A percentile compares a stretch with the other conserved stretches of the same genome.
These are phyloP conservation scores for Pristionchus fissidentatus DNA, from an alignment of 2,888 invertebrate genomes.

Conservation along the genomic window DNA sequence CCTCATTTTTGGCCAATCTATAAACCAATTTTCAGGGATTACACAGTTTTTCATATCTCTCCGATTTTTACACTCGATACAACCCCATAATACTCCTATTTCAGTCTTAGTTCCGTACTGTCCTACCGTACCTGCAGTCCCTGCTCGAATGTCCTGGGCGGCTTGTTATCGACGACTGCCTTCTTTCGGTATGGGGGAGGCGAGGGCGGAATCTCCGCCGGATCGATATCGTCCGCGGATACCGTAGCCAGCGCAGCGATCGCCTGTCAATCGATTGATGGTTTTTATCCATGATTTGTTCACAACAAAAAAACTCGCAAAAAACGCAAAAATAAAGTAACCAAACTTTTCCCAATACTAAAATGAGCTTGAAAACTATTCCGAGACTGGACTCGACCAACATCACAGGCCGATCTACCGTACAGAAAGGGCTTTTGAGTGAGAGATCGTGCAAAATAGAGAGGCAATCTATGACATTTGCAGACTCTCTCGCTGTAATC, in stretches of 20 bases:
- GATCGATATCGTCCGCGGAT: slow-evolving; percentile 64
- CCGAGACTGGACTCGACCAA: too few species aligned
- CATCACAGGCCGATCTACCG: too few species aligned
- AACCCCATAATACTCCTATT: not conserved
- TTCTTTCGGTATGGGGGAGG: slow-evolving; percentile 66
- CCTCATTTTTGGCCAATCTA: too few species aligned
- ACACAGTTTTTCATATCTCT: not conserved
- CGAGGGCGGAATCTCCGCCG: slow-evolving; percentile 67
- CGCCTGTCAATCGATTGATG: slow-evolving; percentile 50
- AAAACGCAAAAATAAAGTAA: not conserved
- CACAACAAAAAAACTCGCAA: not conserved
- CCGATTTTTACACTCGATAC: not conserved
- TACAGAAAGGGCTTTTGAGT: too few species aligned
- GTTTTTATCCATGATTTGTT: not conserved
- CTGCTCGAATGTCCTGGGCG: slow-evolving; percentile 37
- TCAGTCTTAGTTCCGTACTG: not conserved
- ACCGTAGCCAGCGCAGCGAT: slow-evolving; percentile 58
- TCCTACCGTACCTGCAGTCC: slow-evolving; percentile 25
- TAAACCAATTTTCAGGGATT: too few species aligned
- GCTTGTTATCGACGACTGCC: slow-evolving; percentile 45
- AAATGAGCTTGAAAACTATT: too few species aligned
- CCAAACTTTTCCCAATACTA: too few species aligned
- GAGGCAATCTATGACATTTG: too few species aligned
- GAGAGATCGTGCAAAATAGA: too few species aligned
- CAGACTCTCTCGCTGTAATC: too few species aligned